Conservation (phyloP, 2,797 vertebrate genomes). For the Pantherophis alleghaniensis region DNA sequence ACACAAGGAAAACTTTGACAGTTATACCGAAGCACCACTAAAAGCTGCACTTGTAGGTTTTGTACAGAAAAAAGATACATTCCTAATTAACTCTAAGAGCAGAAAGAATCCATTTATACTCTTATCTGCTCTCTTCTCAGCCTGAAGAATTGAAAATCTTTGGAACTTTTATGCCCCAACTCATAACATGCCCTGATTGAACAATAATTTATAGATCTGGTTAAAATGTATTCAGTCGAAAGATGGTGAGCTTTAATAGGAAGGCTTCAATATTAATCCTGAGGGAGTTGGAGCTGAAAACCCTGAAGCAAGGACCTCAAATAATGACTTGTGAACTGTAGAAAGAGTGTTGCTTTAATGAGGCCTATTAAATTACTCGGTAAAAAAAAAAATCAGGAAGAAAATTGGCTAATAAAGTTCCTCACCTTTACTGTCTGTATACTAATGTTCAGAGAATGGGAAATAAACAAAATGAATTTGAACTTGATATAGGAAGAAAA, state of each 20-base stretch:
- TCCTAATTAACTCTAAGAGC: constrained; percentile 19
- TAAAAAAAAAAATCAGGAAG: not conserved
- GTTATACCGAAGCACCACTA: constrained; percentile 29
- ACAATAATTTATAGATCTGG: not conserved
- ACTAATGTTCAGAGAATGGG: not conserved
- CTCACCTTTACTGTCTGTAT: not conserved
- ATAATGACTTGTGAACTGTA: not conserved
- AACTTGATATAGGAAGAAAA: not conserved
- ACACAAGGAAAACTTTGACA: constrained; percentile 27
- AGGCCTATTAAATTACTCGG: not conserved
- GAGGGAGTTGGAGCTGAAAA: not conserved
- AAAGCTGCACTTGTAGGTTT: constrained; percentile 40
- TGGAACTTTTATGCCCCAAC: constrained; percentile 31
- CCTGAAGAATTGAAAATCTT: constrained; percentile 39
- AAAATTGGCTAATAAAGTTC: not conserved
- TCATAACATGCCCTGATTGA: not conserved
- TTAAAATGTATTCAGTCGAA: not conserved
- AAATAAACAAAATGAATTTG: not conserved
- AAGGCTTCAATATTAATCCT: not conserved
- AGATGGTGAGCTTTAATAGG: not conserved
- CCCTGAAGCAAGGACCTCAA: not conserved
- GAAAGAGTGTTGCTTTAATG: not conserved
- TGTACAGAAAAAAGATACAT: constrained; percentile 7
- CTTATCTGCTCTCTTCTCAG: constrained; percentile 6
- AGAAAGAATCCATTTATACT: constrained; percentile 31